Base-by-base conservation (phyloP, 2,113 vertebrate species). In the Barnardius zonarius region DNA sequence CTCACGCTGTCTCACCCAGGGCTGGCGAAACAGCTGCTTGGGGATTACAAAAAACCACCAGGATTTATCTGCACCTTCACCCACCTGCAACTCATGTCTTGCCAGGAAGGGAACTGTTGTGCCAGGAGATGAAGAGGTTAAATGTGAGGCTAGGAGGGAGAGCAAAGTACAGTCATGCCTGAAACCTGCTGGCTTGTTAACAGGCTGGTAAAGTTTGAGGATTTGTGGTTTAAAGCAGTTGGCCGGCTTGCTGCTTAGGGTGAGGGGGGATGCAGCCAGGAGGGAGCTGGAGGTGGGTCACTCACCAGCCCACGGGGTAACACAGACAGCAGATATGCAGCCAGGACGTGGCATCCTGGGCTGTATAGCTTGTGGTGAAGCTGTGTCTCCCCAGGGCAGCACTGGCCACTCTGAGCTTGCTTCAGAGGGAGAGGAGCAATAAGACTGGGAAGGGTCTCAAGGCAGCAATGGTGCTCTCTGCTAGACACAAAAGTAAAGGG, bases 1-100 rank as follows among this genome's bases (percentile, higher is more conserved):
- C 25, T 13, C 25, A 5, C 0, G 3, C 28, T 0, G 3, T 9
- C 31, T 54, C 15, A 3, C 62, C 16, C 1, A 1, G 7, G 37
- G 28, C 2, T 9, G 74, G 31, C 43, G 25, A 59, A 46, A 44
- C 22, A 22, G 48, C 61, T 86, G 48, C 9, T 1, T 6, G 74
- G 44, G 62, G 52, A 11, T 27, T 6, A 55, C 25, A 3, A 4
- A 31, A 67, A 74, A 9, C 1, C 2, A 0, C 23, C 3, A 39
- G 33, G 43, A 30, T 75, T 77, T 52, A 43, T 11, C 24, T 0
- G 6, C 46, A 51, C 15, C 27, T 27, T 30, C n/a, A 31, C 20
- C 22, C 43, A 14, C 4, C 23, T 0, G 2, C 33, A 43, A 12
- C 48, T 33, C 33, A 13, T 2, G 4, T n/a, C 35, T 64, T 1